Evolutionary conservation across 2,888 invertebrate genomes (phyloP), one percentile per base, ranked within the genome.

Genomic region (Drosophila pseudotalamancana): DNA sequence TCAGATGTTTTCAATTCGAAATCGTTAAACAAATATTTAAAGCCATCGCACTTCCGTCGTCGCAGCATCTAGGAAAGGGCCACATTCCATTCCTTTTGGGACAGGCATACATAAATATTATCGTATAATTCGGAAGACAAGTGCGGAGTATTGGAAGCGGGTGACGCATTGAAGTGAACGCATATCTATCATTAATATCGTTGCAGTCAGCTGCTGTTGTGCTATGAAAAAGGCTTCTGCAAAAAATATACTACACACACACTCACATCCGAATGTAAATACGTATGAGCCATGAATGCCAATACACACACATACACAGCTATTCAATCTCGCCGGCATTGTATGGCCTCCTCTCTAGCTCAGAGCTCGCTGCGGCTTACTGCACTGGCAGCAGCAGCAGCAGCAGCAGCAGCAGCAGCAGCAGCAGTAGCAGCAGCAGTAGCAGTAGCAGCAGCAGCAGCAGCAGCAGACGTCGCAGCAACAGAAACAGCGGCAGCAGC

Each of bases 171-270:
- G 81, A 84, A 84, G 80, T 77, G 87, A 87, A 81, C 74, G 85
- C 80, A 87, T 81, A 81, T 81, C 87, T 87, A 87, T 81, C 81
- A 81, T 81, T 81, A 81, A 81, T 81, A 81, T 81, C 85, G 87
- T 85, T 81, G 85, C 81, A 81, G 81, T 81, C 81, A 87, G 87
- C 81, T 87, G 81, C 87, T 81, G 81, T 81, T 81, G 82, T 81
- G 81, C 74, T 71, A 19, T 59, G 60, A 60, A 77, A 71, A 67
- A 54, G 57, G 46, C 77, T 73, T 72, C 54, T 61, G 56, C 39
- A 72, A 72, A 67, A 60, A 71, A 75, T 55, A 37, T 51, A 45
- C 31, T 19, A 27, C 37, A 34, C 19, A 48, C 54, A 48, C 16
- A 51, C 45, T 39, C 32, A 21, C 16, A 42, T 34, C 45, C 25